A percentile compares a stretch with the other conserved stretches of the same genome.
Conservation (phyloP, 2,113 vertebrate genomes). For the Nesogale talazaci region DNA sequence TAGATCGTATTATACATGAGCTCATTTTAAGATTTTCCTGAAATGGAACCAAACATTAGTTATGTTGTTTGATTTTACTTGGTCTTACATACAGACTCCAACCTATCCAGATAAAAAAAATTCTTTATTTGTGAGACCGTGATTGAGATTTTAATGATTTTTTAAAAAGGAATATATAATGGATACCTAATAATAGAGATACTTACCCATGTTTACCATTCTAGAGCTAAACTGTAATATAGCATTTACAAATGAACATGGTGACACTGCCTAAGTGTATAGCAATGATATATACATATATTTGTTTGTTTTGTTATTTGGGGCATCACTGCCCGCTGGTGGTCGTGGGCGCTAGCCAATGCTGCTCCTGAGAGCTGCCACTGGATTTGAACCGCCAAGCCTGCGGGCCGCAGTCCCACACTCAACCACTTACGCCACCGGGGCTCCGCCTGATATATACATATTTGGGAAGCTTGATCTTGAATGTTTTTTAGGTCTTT, state of each 20-base stretch:
- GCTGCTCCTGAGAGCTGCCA: too few species aligned
- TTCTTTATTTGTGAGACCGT: slow-evolving; percentile 1
- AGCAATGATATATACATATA: background rate
- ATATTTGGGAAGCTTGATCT: background rate
- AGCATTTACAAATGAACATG: background rate
- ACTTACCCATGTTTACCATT: background rate
- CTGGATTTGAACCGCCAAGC: too few species aligned
- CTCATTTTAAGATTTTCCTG: slow-evolving; percentile 8
- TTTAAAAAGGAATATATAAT: background rate
- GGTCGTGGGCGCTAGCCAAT: too few species aligned
- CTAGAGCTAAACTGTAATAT: background rate
- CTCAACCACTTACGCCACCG: too few species aligned
- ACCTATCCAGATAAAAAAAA: background rate
- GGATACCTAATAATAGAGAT: background rate
- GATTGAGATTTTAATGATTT: background rate
- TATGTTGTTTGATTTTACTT: slow-evolving; percentile 10
- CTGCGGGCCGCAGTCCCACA: too few species aligned
- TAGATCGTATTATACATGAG: background rate
- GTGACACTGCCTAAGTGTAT: background rate
- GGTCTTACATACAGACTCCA: background rate
- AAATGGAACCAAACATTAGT: background rate
- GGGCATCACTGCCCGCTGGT: too few species aligned
- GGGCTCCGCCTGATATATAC: too few species aligned
- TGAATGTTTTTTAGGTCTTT: background rate
- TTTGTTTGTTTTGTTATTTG: too few species aligned